Evolutionary conservation across 2,888 invertebrate genomes (phyloP), one percentile per base, ranked within the genome.

Genomic region (Heliconius hortense): DNA sequence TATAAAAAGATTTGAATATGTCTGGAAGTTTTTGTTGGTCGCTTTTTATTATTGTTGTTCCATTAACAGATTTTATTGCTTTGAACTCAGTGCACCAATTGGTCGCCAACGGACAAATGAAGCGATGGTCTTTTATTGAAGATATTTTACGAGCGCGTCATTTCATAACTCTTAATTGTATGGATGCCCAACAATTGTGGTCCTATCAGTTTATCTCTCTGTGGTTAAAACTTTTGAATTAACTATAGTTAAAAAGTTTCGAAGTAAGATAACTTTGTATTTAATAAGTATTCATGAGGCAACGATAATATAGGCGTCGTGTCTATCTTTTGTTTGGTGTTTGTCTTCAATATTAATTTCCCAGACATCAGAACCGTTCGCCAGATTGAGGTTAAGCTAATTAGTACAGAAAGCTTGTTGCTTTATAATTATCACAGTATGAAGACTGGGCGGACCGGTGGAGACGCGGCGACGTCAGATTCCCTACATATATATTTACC

Each of bases 11-110:
- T 88, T 88, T 87, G 85, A 87, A 89, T 87, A 85, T 82, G 84
- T 82, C 84, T 82, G 84, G 83, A 81, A 84, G 83, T 86, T 88
- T 89, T 90, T 86, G 84, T 87, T 82, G 79, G 81, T 84, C 84
- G 83, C 84, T 86, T 89, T 79, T 90, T 90, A 90, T 91, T 89
- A 89, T 89, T 88, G 88, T 88, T 84, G 86, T 85, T 88, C 89
- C 90, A 91, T 92, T 91, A 91, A 86, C 86, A 85, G 85, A 84
- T 83, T 91, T 91, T 91, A 92, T 89, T 84, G 86, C 85, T 75
- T 84, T 78, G 79, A 81, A 81, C 88, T 87, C 82, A 84, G 82
- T 86, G 87, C 88, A 90, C 90, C 90, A 90, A 91, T 91, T 89
- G 88, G 86, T 87, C 82, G 81, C 82, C 82, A 80, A 79, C 82